These are phyloP conservation scores for Heliconius ismenius DNA, from an alignment of 2,888 invertebrate species.

Conservation along the genomic window DNA sequence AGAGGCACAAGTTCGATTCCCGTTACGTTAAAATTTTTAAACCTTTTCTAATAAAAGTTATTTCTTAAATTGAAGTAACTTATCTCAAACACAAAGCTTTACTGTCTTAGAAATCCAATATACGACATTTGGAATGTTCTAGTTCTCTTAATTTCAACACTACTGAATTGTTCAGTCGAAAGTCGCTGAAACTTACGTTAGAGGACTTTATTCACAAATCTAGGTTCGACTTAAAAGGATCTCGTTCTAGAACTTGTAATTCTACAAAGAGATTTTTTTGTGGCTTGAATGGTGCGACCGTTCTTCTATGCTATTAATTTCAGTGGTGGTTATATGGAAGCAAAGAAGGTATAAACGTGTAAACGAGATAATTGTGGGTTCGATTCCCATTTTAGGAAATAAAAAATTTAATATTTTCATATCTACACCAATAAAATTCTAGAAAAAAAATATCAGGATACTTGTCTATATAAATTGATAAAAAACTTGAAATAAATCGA, in stretches of 20 bases:
- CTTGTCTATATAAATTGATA: not conserved
- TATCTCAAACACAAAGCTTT: not conserved
- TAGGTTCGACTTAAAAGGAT: not conserved
- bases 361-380: too few relatives aligned
- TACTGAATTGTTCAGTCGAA: constrained; percentile 21
- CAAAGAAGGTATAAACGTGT: too few relatives aligned
- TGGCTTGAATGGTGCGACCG: not conserved
- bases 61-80: not conserved
- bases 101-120: constrained; percentile 21
- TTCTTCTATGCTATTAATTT: not conserved
- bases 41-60: not conserved
- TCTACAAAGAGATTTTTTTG: constrained; percentile 3
- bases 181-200: constrained; percentile 2
- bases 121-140: not conserved
- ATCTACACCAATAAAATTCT: too few relatives aligned
- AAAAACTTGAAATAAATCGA: too few relatives aligned
- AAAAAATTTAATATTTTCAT: too few relatives aligned
- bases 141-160: constrained; percentile 13
- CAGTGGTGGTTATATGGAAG: not conserved
- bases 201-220: constrained; percentile 20
- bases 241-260: constrained; percentile 3
- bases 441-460: too few relatives aligned
- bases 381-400: too few relatives aligned
- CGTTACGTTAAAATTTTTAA: not conserved
- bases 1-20: not conserved